Percentiles rank a stretch among this genome's conserved stretches.
Evolutionary conservation across 2,113 vertebrate genomes (phyloP).

Genomic region (Psammodynastes pulverulentus): DNA sequence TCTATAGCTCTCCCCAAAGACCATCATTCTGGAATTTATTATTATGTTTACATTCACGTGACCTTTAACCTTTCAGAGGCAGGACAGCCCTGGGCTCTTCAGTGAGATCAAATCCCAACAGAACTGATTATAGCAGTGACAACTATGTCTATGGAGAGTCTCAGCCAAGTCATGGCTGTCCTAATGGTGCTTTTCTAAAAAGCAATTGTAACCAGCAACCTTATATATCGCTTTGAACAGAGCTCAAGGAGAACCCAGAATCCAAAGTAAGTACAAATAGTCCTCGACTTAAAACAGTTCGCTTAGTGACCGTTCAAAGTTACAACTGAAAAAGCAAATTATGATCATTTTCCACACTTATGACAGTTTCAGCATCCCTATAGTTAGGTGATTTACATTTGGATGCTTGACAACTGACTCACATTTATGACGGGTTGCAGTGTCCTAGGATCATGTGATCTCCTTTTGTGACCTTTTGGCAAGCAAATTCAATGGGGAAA

Average conservation of each 20-base stretch:
- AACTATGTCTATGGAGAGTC: not conserved
- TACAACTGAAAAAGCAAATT: too few species aligned
- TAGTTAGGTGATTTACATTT: too few species aligned
- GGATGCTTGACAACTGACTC: too few species aligned
- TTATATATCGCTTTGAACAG: not conserved
- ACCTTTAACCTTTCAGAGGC: not conserved
- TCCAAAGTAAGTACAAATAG: not conserved
- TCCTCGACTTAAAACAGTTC: too few species aligned
- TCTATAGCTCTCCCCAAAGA: not conserved
- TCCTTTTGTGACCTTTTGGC: too few species aligned
- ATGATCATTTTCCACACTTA: too few species aligned
- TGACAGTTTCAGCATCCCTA: too few species aligned
- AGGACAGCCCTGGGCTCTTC: not conserved
- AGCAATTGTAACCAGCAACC: not conserved
- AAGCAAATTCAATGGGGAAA: too few species aligned
- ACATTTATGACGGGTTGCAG: too few species aligned
- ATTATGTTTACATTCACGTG: not conserved
- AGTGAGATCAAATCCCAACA: not conserved
- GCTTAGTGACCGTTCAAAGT: too few species aligned
- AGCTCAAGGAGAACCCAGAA: not conserved
- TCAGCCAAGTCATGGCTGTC: not conserved
- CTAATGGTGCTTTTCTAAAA: not conserved
- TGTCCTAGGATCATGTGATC: too few species aligned
- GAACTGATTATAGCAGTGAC: not conserved
- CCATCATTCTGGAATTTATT: not conserved